phyloP scores from a whole-genome alignment of 2,797 vertebrate genomes.

The Cryptoblepharus egeriae region DNA sequence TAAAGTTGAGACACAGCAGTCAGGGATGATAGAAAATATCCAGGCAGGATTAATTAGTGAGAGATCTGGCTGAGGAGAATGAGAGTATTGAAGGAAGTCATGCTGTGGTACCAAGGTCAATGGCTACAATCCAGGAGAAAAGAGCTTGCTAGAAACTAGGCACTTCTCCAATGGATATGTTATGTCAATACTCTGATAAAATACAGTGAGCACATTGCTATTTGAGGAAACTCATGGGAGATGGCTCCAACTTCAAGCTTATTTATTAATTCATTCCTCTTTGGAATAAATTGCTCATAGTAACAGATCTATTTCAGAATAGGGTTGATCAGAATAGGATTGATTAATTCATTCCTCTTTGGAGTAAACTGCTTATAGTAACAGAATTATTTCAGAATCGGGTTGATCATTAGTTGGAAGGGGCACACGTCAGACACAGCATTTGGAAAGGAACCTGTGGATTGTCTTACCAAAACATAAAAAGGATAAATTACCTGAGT shows the following conservation, averaged over 20 bases:
- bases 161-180: neutral
- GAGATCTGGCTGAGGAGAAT: neutral
- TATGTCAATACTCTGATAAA: neutral
- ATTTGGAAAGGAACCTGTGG: neutral
- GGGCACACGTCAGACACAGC: neutral
- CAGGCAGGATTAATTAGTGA: too few relatives aligned
- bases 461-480: neutral
- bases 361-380: neutral
- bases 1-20: neutral
- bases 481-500: neutral
- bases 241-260: neutral
- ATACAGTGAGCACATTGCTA: neutral
- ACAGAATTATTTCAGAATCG: neutral
- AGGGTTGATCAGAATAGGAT: neutral
- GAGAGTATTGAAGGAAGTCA: neutral
- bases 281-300: neutral
- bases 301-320: neutral
- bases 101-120: neutral
- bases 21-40: too few relatives aligned
- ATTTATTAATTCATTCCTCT: too few relatives aligned
- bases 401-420: neutral
- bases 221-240: neutral
- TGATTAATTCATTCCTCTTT: neutral
- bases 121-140: neutral
- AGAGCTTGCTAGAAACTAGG: neutral